Evolutionary conservation across 1,140 invertebrate species (phyloP), one percentile per base, ranked within the genome.

Genomic region (Apis laboriosa): DNA sequence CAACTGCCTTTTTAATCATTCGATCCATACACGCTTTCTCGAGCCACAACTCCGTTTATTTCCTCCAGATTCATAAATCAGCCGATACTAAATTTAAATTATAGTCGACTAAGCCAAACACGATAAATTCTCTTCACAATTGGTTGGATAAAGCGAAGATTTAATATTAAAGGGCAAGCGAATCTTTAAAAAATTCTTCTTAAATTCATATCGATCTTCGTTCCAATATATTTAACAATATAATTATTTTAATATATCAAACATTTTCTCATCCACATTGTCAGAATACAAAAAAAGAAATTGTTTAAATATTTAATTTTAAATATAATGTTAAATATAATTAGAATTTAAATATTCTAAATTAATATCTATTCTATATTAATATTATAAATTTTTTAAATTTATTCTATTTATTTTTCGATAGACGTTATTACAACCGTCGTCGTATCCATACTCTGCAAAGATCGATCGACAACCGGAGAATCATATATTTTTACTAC

Each of bases 401-500:
- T 43, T 3, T 7, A 43, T 43, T 43, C 34, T 7, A 43, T 43
- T 43, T 43, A 43, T 43, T 43, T 43, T 7, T 43, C 34, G 34
- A 34, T 3, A 34, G 34, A 34, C 34, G 34, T 43, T 43, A 43
- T 43, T 43, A 0, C 8, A 13, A 63, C 15, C 2, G 11, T 12
- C 13, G n/a, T 7, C 1, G 5, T 63, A 9, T 15, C n/a, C 12
- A 7, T 43, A 0, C 55, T 43, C 21, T 34, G 13, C 43, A 1
- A 12, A 28, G 8, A 58, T 73, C 53, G 55, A 73, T 55, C 49
- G n/a, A 17, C n/a, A 58, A 8, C 13, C 13, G 7, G 21, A 19
- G 19, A n/a, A 73, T 73, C 71, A 15, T 73, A 58, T 73, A 15
- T 55, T 43, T 73, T 73, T 58, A 58, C 19, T n/a, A 13, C 28